Evolutionary conservation across 2,797 vertebrate genomes (phyloP), one percentile per base, ranked within the genome.

Genomic region (Microchirus variegatus): DNA sequence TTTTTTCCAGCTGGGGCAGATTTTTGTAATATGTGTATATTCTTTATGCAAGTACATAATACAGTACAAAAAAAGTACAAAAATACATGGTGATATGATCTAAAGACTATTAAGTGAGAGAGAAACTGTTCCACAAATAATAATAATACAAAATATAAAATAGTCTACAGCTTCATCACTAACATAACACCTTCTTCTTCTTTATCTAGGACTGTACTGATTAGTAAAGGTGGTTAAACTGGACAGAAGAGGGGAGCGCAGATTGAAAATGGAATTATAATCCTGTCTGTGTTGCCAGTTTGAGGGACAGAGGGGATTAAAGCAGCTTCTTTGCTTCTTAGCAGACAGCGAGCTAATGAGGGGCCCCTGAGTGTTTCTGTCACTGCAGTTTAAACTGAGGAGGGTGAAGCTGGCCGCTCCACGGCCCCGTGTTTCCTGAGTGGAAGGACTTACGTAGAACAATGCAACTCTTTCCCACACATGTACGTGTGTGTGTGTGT

Each of bases 291-390:
- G 87, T 73, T 63, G 83, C 82, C 90, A 95, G 94, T 95, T 94
- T 93, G 91, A 91, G 92, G 91, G 95, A 95, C 95, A 94, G 94
- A 92, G 92, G 89, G 93, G 94, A 95, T 93, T 93, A 91, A 90
- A 90, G 94, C 94, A 93, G 93, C 86, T 88, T 93, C 93, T 93
- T 84, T 95, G 91, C 92, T 92, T 92, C 93, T 93, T 93, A 94
- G 73, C 75, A 91, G 94, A 94, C 94, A 96, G 89, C 85, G 94
- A 96, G 94, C 94, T 97, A 96, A 97, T 96, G 95, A 96, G 94
- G 90, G 92, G 92, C 92, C 90, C 93, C 91, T 85, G 82, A 78
- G 91, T 89, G 91, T 91, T 31, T 90, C 85, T 94, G 95, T 94
- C 95, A 94, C 87, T 92, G 91, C 90, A 92, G 93, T 94, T 96